Evolutionary conservation across 2,113 vertebrate species (phyloP).

Genomic region (Calypte anna): DNA sequence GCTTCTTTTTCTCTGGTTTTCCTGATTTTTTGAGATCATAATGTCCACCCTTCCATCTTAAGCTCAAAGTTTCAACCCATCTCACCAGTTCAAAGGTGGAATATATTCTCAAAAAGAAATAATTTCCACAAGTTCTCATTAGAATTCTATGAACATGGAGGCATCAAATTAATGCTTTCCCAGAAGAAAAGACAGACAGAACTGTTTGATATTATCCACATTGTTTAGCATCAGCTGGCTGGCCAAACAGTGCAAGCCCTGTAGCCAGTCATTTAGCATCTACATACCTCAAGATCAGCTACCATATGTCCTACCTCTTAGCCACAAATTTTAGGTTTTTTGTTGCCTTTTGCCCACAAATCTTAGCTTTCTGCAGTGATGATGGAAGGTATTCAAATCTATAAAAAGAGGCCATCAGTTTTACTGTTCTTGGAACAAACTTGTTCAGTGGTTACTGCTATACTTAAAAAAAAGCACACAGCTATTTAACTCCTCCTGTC

Average conservation of each 20-base stretch:
- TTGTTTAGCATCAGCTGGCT: not conserved
- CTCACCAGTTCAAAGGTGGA: not conserved
- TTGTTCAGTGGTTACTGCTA: not conserved
- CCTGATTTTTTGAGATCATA: not conserved
- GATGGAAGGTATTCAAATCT: not conserved
- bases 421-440: not conserved
- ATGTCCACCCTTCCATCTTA: not conserved
- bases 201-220: not conserved
- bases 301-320: not conserved
- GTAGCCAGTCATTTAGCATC: not conserved
- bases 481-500: not conserved
- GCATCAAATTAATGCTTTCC: not conserved
- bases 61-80: not conserved
- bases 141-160: not conserved
- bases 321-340: no score
- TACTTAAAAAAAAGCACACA: not conserved
- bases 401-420: not conserved
- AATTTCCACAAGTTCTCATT: not conserved
- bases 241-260: not conserved
- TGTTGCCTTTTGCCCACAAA: not conserved
- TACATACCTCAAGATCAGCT: not conserved
- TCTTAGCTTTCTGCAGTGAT: not conserved
- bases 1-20: not conserved
- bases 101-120: not conserved
- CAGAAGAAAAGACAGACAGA: not conserved